Evolutionary conservation across 2,113 vertebrate genomes (phyloP).

Genomic region (Phrynocephalus versicolor): DNA sequence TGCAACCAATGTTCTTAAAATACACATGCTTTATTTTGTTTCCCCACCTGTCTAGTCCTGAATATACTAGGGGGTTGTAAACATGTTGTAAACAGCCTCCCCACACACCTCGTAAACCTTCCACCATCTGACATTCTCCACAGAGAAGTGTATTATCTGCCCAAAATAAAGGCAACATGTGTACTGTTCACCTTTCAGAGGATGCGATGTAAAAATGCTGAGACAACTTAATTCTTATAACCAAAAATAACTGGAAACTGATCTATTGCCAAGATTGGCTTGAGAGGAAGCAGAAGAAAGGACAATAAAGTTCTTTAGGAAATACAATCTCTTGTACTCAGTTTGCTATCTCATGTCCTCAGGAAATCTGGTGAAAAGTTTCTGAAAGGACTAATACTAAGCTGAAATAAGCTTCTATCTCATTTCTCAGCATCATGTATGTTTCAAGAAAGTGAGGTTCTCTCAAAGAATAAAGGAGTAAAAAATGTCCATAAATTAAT

Average conservation of each 20-base stretch:
- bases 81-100: background rate
- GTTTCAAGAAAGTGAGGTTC: background rate
- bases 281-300: constrained; percentile 19
- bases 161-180: background rate
- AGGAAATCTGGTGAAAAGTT: background rate
- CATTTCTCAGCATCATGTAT: background rate
- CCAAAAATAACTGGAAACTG: constrained; percentile 10
- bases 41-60: background rate
- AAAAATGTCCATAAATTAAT: background rate
- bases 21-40: background rate
- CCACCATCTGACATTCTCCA: background rate
- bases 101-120: background rate
- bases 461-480: background rate
- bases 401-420: background rate
- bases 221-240: background rate
- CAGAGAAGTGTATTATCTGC: accelerated
- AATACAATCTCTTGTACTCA: background rate
- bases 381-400: background rate
- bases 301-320: background rate
- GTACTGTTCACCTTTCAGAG: background rate
- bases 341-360: background rate
- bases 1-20: background rate
- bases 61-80: background rate
- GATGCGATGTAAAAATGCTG: background rate
- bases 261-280: constrained; percentile 3